Evolutionary conservation across 2,888 invertebrate genomes (phyloP).

Genomic region (Lottia gigantea): DNA sequence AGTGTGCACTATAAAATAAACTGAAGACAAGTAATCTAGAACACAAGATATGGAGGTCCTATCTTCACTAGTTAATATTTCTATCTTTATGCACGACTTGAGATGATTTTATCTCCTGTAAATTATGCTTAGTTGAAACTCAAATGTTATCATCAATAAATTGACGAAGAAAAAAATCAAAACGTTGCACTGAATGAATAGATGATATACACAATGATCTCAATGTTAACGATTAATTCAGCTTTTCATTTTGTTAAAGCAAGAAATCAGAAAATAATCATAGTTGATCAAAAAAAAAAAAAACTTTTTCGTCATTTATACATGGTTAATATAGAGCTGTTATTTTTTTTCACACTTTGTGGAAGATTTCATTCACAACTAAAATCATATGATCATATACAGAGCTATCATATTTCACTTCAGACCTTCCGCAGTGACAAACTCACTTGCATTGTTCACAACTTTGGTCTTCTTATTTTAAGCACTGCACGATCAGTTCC

Average conservation of each 20-base stretch:
- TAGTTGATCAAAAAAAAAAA: background rate
- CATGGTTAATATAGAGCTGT: background rate
- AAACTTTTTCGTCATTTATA: background rate
- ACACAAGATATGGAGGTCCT: too few relatives aligned
- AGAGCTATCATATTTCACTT: too few relatives aligned
- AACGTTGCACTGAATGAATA: too few relatives aligned
- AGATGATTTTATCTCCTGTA: background rate
- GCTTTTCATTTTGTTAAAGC: background rate
- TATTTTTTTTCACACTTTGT: background rate
- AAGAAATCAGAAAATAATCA: background rate
- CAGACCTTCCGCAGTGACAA: background rate
- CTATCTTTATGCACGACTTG: too few relatives aligned
- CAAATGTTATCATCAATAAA: background rate
- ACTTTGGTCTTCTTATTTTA: background rate
- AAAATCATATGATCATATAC: too few relatives aligned
- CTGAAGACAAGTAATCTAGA: too few relatives aligned
- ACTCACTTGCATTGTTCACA: background rate
- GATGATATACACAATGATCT: too few relatives aligned
- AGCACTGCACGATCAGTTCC: background rate
- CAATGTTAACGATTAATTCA: background rate
- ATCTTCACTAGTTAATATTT: too few relatives aligned
- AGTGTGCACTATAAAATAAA: too few relatives aligned
- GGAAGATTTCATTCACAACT: slow-evolving; percentile 9
- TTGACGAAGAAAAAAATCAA: too few relatives aligned
- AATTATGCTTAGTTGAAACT: slow-evolving; percentile 9